Conservation (phyloP, 2,113 vertebrate genomes). For the Tragelaphus buxtoni region DNA sequence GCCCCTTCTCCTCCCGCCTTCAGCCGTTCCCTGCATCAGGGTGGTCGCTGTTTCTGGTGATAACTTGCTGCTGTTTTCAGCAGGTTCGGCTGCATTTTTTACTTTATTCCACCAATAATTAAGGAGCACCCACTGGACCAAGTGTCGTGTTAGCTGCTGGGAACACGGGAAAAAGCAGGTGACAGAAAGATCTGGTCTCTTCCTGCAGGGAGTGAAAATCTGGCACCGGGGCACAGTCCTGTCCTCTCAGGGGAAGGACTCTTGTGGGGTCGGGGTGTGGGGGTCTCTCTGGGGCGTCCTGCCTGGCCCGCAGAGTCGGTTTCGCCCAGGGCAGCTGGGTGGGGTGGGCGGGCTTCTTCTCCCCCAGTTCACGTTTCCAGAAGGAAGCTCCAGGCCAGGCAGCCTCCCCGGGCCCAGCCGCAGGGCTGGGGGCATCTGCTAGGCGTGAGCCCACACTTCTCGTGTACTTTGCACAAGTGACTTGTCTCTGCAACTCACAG, state of each 20-base stretch:
- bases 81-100: background rate
- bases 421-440: background rate
- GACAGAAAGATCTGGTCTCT: background rate
- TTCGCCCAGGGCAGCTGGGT: background rate
- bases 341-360: background rate
- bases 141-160: background rate
- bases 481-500: background rate
- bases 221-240: background rate
- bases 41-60: background rate
- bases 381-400: background rate
- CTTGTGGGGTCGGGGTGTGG: background rate
- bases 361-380: background rate
- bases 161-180: background rate
- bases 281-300: background rate
- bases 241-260: too few relatives aligned
- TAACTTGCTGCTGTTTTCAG: background rate
- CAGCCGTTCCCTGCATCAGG: background rate
- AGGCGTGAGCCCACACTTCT: background rate
- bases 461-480: background rate
- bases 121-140: background rate
- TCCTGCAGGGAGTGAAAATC: background rate
- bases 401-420: background rate
- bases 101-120: background rate
- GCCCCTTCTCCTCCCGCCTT: background rate
- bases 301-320: background rate